These are phyloP conservation scores for Tribolium castaneum DNA, from an alignment of 1,140 invertebrate genomes.

Conservation along the genomic window DNA sequence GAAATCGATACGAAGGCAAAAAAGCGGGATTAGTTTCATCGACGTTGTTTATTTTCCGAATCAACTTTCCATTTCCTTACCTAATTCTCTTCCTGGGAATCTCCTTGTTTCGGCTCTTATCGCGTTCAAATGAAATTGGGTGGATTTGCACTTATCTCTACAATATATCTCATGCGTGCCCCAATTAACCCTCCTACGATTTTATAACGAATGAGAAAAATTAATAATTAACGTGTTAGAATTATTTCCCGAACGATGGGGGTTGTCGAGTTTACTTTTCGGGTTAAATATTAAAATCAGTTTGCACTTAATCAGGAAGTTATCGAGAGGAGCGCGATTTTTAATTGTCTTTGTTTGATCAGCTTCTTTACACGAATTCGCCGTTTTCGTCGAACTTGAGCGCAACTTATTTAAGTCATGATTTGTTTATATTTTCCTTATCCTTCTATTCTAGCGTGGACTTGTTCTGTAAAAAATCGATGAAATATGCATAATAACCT, in stretches of 20 bases:
- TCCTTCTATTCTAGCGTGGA: no score
- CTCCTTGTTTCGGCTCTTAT: conserved; percentile 15
- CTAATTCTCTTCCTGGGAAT: conserved; percentile 7
- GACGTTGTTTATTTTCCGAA: conserved; percentile 9
- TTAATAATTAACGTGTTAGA: conserved; percentile 9
- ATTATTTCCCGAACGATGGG: conserved; percentile 26
- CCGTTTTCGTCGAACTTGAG: no score
- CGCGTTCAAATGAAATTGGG: conserved; percentile 15
- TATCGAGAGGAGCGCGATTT: neutral
- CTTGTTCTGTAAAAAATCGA: no score
- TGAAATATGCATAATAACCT: no score
- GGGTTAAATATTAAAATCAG: conserved; percentile 26
- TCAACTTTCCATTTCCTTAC: conserved; percentile 30
- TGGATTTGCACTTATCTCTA: conserved; percentile 28
- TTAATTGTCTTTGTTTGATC: neutral
- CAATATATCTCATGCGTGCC: conserved; percentile 27
- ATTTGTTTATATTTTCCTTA: no score
- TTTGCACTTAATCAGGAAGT: conserved; percentile 16
- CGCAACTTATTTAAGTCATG: no score
- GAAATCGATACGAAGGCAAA: neutral
- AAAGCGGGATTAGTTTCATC: neutral
- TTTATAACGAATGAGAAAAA: conserved; percentile 17
- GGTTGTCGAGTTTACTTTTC: neutral
- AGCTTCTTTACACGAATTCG: neutral
- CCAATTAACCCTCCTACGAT: conserved; percentile 5